Evolutionary conservation across 2,113 vertebrate genomes (phyloP), one percentile per base, ranked within the genome.

Genomic region (Felis catus): DNA sequence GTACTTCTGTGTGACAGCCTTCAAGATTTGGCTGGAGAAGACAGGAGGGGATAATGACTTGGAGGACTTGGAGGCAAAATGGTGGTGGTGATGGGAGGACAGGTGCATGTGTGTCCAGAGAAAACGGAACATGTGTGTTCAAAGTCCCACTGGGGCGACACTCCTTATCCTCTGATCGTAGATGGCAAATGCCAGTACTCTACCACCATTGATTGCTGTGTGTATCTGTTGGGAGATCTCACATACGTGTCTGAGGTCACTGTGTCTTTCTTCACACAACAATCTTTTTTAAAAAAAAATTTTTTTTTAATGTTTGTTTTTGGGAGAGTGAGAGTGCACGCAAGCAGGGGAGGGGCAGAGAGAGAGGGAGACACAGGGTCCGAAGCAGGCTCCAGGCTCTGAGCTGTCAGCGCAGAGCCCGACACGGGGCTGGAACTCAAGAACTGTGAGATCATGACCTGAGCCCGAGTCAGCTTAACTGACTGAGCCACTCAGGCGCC

Each of bases 91-190:
- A 23, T 15, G 16, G 4, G 31, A 48, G 79, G 18, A 29, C 73
- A 66, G 33, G 53, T 78, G 89, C 73, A 23, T 63, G 66, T 45
- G 48, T 81, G 19, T 89, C 85, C 48, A 81, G 87, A 95, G 79
- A 94, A 83, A 61, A 58, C 19, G 10, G 29, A 81, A 16, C 0
- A 0, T 41, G 15, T 71, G 53, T 80, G 21, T 39, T 51, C 58
- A 41, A 1, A 81, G 70, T 13, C 23, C 76, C 15, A 5, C 27
- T 4, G 45, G 58, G 10, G 18, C 33, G 41, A 12, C 3, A 13
- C 3, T 7, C 7, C 65, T 33, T 76, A n/a, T 68, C 88, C 79
- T 85, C 45, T n/a, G 45, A 16, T 79, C 33, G 15, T 0, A 1
- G 9, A 1, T 58, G 61, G 8, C 19, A 29, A 7, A 1, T 21